Conservation (phyloP, 2,888 invertebrate species). For the Copidosoma aretas region DNA sequence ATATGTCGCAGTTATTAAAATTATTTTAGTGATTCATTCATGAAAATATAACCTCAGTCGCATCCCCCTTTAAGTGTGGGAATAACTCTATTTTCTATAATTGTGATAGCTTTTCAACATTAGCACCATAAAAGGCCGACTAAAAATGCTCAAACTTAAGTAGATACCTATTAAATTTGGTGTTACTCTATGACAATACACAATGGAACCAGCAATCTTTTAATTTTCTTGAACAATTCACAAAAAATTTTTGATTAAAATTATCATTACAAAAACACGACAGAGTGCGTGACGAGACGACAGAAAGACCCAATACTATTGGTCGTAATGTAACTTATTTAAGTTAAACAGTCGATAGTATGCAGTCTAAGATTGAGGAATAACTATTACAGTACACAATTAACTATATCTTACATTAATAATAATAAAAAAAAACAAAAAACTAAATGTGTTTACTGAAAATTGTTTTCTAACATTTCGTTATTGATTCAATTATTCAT, state of each 20-base stretch:
- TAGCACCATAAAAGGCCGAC: slow-evolving; percentile 36
- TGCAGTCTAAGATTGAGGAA: slow-evolving; percentile 33
- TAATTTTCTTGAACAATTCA: slow-evolving; percentile 28
- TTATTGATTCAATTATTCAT: not conserved
- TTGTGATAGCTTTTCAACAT: slow-evolving; percentile 24
- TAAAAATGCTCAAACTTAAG: slow-evolving; percentile 29
- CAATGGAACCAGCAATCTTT: slow-evolving; percentile 17
- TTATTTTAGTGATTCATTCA: slow-evolving; percentile 17
- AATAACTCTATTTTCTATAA: slow-evolving; percentile 26
- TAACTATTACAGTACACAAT: slow-evolving; percentile 22
- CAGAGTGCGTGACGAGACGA: slow-evolving; percentile 12
- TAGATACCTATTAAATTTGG: slow-evolving; percentile 24
- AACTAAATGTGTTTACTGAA: slow-evolving; percentile 25
- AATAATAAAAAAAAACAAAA: slow-evolving; percentile 29
- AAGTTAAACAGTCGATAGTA: slow-evolving; percentile 30
- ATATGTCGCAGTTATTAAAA: slow-evolving; percentile 5
- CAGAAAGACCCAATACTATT: slow-evolving; percentile 4
- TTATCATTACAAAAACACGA: slow-evolving; percentile 22
- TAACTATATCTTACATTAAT: slow-evolving; percentile 10
- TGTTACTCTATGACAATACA: slow-evolving; percentile 22
- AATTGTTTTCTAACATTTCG: slow-evolving; percentile 33
- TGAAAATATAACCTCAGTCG: slow-evolving; percentile 7
- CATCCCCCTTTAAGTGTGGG: slow-evolving; percentile 29
- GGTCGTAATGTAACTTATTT: slow-evolving; percentile 17
- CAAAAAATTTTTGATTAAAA: slow-evolving; percentile 20